phyloP scores from a whole-genome alignment of 2,113 vertebrate species.

The Thomomys bottae region DNA sequence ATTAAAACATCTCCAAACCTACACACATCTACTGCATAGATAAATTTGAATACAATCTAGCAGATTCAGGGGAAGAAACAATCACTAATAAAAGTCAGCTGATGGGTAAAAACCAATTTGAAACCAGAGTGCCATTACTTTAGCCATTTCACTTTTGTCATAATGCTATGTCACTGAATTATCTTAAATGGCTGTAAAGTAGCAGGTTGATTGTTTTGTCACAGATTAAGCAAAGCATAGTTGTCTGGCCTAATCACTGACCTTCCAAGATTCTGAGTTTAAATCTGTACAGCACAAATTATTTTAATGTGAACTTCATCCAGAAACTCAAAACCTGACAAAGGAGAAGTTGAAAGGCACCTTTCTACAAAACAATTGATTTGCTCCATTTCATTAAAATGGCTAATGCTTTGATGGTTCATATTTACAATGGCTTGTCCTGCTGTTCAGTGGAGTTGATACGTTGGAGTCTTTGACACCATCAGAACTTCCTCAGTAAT shows the following conservation, averaged over 20 bases:
- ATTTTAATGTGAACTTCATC: slow-evolving; percentile 82
- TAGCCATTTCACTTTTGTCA: slow-evolving; percentile 48
- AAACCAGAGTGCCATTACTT: background rate
- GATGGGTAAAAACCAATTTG: background rate
- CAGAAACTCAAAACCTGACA: slow-evolving; percentile 79
- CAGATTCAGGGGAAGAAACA: background rate
- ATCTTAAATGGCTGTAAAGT: slow-evolving; percentile 34
- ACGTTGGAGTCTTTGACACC: slow-evolving; percentile 86
- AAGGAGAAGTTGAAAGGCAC: slow-evolving; percentile 89
- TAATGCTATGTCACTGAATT: background rate
- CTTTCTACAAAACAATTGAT: slow-evolving; percentile 88
- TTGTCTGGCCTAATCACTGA: slow-evolving; percentile 76
- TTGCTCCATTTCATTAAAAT: slow-evolving; percentile 91
- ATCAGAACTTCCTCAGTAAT: slow-evolving; percentile 87
- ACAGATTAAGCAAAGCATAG: slow-evolving; percentile 72
- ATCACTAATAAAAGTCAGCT: slow-evolving; percentile 49
- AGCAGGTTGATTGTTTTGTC: slow-evolving; percentile 65
- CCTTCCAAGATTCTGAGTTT: slow-evolving; percentile 76
- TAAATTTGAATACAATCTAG: background rate
- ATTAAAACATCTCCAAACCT: background rate
- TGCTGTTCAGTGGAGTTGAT: slow-evolving; percentile 86
- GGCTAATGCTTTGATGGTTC: slow-evolving; percentile 90
- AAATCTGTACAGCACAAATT: slow-evolving; percentile 74
- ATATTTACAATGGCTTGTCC: slow-evolving; percentile 89
- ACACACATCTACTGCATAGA: background rate